These are phyloP conservation scores for Calidris pugnax DNA, from an alignment of 2,113 vertebrate genomes.

Conservation along the genomic window DNA sequence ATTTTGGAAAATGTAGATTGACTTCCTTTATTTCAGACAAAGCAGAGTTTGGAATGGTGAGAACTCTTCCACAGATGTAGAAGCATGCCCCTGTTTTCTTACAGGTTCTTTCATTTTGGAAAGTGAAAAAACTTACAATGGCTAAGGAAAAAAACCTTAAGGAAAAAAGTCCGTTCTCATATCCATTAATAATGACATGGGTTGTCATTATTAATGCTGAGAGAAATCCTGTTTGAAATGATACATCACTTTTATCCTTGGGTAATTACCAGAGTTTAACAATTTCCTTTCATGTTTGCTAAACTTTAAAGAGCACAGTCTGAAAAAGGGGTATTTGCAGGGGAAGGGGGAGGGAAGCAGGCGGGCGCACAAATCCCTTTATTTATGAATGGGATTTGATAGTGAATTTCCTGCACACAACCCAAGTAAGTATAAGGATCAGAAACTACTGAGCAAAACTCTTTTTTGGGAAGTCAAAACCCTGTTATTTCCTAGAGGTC, in stretches of 20 bases:
- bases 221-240: neutral
- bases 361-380: neutral
- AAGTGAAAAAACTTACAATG: neutral
- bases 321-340: neutral
- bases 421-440: neutral
- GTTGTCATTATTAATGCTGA: neutral
- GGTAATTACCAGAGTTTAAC: slow-evolving; percentile 2
- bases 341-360: neutral
- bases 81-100: neutral
- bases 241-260: neutral
- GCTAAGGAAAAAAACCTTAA: neutral
- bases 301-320: neutral
- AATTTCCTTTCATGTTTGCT: slow-evolving; percentile 3
- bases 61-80: neutral
- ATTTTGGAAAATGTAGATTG: neutral
- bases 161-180: neutral
- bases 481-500: neutral
- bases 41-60: neutral
- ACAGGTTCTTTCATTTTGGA: neutral
- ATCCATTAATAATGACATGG: neutral
- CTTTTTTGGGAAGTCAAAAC: neutral
- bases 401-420: neutral
- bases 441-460: neutral
- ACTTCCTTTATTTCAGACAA: neutral
- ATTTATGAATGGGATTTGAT: slow-evolving; percentile 42